Evolutionary conservation across 2,113 vertebrate species (phyloP).

Genomic region (Chrysochloris asiatica): DNA sequence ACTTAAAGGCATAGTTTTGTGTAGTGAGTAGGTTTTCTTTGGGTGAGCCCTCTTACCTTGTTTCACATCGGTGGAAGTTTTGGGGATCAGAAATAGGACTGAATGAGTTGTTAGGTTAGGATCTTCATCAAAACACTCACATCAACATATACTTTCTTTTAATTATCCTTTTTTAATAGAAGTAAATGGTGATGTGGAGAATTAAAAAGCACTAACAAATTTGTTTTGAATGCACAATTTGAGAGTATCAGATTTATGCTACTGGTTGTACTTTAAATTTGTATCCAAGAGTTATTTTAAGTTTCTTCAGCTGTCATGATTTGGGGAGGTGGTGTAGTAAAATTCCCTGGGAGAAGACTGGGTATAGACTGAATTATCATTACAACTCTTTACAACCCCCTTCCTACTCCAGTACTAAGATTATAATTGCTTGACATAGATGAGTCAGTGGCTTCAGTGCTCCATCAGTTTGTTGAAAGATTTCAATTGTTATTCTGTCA

Average conservation of each 20-base stretch:
- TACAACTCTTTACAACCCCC: background rate
- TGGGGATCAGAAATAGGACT: background rate
- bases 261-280: background rate
- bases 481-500: too few relatives aligned
- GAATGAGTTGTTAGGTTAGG: background rate
- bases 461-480: too few relatives aligned
- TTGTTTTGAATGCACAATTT: background rate
- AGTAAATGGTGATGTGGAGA: background rate
- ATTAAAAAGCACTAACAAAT: background rate
- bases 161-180: conserved; percentile 10
- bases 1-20: background rate
- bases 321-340: background rate
- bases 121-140: background rate
- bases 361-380: background rate
- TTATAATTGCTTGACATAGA: too few relatives aligned
- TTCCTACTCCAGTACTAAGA: background rate
- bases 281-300: background rate
- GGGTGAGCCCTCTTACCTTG: conserved; percentile 10
- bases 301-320: background rate
- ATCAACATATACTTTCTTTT: background rate
- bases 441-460: too few relatives aligned
- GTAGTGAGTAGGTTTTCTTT: background rate
- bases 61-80: background rate
- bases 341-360: background rate
- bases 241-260: background rate